A percentile compares a stretch with the other conserved stretches of the same genome.
Conservation (phyloP, 2,888 invertebrate genomes). For the Eupithecia tripunctaria region DNA sequence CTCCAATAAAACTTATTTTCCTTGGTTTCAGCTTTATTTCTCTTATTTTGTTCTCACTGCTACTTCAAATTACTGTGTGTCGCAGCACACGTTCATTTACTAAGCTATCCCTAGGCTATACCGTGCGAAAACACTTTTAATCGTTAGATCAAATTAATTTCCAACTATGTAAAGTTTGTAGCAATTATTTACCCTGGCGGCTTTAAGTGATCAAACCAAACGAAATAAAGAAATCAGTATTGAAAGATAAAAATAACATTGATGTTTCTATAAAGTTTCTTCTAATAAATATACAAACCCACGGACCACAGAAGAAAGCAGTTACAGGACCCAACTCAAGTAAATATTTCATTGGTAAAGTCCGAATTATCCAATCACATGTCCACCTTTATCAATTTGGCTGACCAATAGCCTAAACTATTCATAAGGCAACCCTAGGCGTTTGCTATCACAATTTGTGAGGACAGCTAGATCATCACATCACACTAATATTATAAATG, state of each 20-base stretch:
- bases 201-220: background rate
- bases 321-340: constrained; percentile 16
- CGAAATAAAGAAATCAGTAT: background rate
- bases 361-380: constrained; percentile 22
- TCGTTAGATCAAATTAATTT: too few species aligned
- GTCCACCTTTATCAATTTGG: constrained; percentile 32
- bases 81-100: too few species aligned
- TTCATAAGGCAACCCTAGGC: constrained; percentile 11
- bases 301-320: constrained; percentile 13
- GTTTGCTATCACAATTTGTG: background rate
- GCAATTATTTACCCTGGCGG: background rate
- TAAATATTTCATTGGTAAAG: constrained; percentile 27
- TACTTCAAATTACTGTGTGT: too few species aligned
- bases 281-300: constrained; percentile 4
- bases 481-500: too few species aligned
- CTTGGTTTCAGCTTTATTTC: too few species aligned
- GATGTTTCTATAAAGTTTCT: background rate
- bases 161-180: too few species aligned
- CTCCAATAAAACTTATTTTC: too few species aligned
- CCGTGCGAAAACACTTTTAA: too few species aligned
- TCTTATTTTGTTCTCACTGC: too few species aligned
- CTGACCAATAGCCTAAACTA: constrained; percentile 31
- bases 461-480: constrained; percentile 6
- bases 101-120: too few species aligned
- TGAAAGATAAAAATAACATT: background rate